A percentile compares a stretch with the other conserved stretches of the same genome.
These are phyloP conservation scores for Neolamprologus multifasciatus DNA, from an alignment of 2,797 vertebrate genomes.

Conservation along the genomic window DNA sequence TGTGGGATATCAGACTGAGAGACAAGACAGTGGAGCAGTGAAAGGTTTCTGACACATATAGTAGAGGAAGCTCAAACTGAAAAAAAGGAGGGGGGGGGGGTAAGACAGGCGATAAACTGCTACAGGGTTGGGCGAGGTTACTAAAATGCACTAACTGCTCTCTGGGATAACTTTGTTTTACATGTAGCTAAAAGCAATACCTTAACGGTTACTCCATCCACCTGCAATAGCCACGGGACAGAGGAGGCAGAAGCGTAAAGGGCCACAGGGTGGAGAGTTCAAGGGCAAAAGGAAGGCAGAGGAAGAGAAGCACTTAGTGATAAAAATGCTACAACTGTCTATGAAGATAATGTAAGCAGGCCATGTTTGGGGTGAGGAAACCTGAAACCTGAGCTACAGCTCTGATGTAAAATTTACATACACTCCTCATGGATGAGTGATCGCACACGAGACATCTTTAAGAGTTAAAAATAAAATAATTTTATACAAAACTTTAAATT, in stretches of 20 bases:
- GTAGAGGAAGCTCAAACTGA: background rate
- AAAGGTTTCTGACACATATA: background rate
- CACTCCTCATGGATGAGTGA: background rate
- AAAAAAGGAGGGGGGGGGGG: background rate
- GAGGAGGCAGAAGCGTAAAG: constrained; percentile 38
- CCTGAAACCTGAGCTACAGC: background rate
- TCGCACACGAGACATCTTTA: background rate
- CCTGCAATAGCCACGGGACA: constrained; percentile 64
- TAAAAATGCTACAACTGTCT: constrained; percentile 11
- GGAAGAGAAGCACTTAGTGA: constrained; percentile 34
- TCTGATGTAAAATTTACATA: background rate
- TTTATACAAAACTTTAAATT: background rate
- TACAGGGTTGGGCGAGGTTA: constrained; percentile 13
- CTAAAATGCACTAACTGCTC: constrained; percentile 47
- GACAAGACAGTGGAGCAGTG: background rate
- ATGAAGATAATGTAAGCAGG: background rate
- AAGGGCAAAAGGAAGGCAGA: constrained; percentile 19
- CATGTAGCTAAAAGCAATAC: constrained; percentile 67
- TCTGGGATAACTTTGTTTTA: constrained; percentile 30
- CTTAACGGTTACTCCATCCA: constrained; percentile 67
- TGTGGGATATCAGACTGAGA: background rate
- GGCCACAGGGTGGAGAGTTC: constrained; percentile 49
- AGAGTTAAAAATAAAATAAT: background rate
- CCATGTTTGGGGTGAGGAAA: background rate
- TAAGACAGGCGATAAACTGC: background rate